Base-by-base conservation (phyloP, 1,140 invertebrate genomes). In the Pseudoatta argentina region DNA sequence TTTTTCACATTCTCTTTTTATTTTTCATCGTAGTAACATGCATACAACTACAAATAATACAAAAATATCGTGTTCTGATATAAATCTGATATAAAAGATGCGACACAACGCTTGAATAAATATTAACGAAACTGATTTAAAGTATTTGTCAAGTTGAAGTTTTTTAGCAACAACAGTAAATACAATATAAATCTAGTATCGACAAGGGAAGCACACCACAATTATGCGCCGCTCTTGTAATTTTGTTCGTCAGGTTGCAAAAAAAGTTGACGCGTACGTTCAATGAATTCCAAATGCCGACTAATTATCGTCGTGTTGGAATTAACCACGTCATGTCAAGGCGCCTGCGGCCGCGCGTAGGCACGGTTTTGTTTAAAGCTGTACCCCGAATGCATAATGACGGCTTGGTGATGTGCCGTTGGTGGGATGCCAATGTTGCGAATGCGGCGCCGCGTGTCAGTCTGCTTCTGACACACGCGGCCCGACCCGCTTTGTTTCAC, bases 351-450 rank as follows among this genome's bases (percentile, higher is more conserved):
- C 78, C 67, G 71, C 66, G 51, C n/a, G 76, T 78, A 44, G 59
- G 44, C 64, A 53, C 2, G 78, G 78, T 81, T 81, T 81, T 71
- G 78, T 81, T 81, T 81, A 81, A 81, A 81, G 64, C 78, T 81
- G 64, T 71, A 81, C 30, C 53, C 48, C 78, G 64, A 81, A 81
- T 81, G 78, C 78, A 81, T 81, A 81, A 81, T 81, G 64, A 81
- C 78, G 78, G 78, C 21, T 27, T 30, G 78, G 64, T 81, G 78
- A 81, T 81, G 78, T 81, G 78, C 78, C 78, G 78, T 51, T 81
- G 78, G 78, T 81, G 78, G 78, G 78, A 81, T 81, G 78, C 78
- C 78, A 81, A 81, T 81, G 78, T 81, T 81, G 51, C 44, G 63
- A 81, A 34, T 67, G 48, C 63, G 63, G 63, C 30, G 76, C 48